These are phyloP conservation scores for Dynastes hyllus DNA, from an alignment of 2,888 invertebrate species.

Conservation along the genomic window DNA sequence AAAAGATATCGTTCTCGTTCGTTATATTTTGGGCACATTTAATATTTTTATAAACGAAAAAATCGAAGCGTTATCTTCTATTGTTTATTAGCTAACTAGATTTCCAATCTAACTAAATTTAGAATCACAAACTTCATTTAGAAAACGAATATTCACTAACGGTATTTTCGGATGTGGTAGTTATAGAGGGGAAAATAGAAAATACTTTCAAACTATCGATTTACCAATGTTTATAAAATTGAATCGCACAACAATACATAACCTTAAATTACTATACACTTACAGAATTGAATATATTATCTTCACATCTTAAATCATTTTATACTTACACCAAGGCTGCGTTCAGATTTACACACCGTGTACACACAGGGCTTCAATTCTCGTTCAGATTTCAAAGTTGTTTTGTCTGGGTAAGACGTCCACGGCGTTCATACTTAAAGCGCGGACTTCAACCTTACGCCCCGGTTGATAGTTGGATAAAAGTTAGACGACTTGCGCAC, in stretches of 20 bases:
- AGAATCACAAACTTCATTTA: constrained; percentile 30
- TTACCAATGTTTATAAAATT: constrained; percentile 7
- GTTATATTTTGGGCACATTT: constrained; percentile 19
- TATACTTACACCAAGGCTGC: no score
- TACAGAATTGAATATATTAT: no score
- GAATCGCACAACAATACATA: not conserved
- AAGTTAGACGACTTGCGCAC: no score
- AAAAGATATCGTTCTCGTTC: constrained; percentile 30
- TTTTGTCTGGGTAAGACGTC: no score
- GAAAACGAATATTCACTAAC: constrained; percentile 5
- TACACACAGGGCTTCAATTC: no score
- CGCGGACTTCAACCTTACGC: no score
- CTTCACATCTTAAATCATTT: no score
- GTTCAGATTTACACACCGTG: no score
- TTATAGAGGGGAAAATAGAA: not conserved
- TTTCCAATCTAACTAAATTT: constrained; percentile 14
- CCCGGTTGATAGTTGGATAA: no score
- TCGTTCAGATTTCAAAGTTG: no score
- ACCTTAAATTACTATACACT: no score
- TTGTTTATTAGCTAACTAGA: not conserved
- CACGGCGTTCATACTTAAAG: no score
- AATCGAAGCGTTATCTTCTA: constrained; percentile 3
- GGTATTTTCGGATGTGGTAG: not conserved
- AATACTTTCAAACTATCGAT: not conserved
- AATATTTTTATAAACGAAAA: constrained; percentile 29